A percentile compares a stretch with the other conserved stretches of the same genome.
Evolutionary conservation across 2,113 vertebrate species (phyloP).

Genomic region (Sander vitreus): DNA sequence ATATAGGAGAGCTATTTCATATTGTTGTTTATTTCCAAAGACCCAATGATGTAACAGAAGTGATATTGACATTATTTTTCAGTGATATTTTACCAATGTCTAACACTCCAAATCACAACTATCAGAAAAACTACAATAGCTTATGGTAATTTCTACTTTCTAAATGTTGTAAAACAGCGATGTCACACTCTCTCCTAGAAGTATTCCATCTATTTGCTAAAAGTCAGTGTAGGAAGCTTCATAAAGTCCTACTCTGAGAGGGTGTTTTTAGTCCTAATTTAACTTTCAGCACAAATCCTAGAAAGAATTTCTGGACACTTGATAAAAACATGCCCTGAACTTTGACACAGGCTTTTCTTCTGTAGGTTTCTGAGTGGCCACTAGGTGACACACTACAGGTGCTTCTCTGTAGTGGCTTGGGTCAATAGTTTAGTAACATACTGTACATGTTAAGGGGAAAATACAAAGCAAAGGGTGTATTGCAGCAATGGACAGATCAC

Average conservation of each 20-base stretch:
- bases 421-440: constrained; percentile 41
- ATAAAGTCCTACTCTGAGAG: not conserved
- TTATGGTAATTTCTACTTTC: not conserved
- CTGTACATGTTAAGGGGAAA: constrained; percentile 47
- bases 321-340: not conserved
- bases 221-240: not conserved
- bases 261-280: not conserved
- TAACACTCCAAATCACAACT: too few relatives aligned
- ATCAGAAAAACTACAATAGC: too few relatives aligned
- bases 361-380: constrained; percentile 50
- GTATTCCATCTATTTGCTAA: not conserved
- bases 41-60: not conserved
- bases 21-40: not conserved
- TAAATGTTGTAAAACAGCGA: not conserved
- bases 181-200: not conserved
- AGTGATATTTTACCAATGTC: too few relatives aligned
- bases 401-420: constrained; percentile 7
- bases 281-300: not conserved
- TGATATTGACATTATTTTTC: too few relatives aligned
- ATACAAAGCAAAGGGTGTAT: constrained; percentile 32
- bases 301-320: not conserved
- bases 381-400: constrained; percentile 65
- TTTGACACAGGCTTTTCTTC: not conserved
- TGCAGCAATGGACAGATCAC: constrained; percentile 18
- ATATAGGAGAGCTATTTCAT: not conserved